Conservation (phyloP, 2,113 vertebrate genomes). For the Cebus imitator region DNA sequence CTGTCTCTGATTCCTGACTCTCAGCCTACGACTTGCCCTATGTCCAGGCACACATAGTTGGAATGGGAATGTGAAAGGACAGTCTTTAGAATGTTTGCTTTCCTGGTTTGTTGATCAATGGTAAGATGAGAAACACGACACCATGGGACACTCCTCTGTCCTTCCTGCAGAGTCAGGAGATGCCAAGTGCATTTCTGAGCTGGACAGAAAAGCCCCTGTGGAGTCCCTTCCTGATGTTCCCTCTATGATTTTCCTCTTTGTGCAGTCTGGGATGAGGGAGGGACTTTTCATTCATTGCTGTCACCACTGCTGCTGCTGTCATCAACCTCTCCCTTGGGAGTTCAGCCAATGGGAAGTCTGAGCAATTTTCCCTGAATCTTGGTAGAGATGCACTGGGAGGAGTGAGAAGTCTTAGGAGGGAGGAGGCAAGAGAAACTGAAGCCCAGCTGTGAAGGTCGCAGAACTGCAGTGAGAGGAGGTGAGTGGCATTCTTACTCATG, state of each 20-base stretch:
- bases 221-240: neutral
- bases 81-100: neutral
- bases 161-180: neutral
- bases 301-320: neutral
- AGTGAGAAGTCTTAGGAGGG: conserved; percentile 16
- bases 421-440: conserved; percentile 36
- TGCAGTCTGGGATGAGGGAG: neutral
- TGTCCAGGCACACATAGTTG: neutral
- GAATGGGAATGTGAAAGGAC: neutral
- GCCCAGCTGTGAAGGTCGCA: neutral
- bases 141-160: neutral
- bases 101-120: neutral
- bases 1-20: neutral
- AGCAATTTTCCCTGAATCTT: neutral
- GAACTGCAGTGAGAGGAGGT: conserved; percentile 54
- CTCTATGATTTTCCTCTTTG: neutral
- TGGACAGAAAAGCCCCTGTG: neutral
- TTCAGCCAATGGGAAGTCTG: conserved; percentile 61
- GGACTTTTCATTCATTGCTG: neutral
- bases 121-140: no score
- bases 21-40: neutral
- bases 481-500: neutral
- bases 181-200: neutral
- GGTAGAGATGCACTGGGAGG: conserved; percentile 52
- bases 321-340: neutral